Evolutionary conservation across 2,797 vertebrate species (phyloP).

Genomic region (Fistularia commersonii): DNA sequence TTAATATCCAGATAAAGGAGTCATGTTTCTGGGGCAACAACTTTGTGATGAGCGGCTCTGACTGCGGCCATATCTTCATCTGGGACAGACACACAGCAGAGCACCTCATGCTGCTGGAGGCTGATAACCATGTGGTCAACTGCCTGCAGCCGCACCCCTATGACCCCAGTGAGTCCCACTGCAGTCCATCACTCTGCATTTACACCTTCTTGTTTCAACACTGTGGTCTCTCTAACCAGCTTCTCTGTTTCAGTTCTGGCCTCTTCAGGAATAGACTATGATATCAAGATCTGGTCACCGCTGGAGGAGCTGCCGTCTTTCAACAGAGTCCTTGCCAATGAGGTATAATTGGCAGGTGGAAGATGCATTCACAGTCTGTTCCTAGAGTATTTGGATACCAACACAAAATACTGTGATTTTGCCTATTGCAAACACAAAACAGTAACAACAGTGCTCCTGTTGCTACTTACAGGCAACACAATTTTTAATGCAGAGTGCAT

Average conservation of each 20-base stretch:
- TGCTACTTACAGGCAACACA: too few relatives aligned
- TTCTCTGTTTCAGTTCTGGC: conserved; percentile 84
- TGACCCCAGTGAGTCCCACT: conserved; percentile 87
- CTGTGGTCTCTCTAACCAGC: conserved; percentile 10
- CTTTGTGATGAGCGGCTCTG: conserved; percentile 98
- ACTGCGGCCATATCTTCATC: conserved; percentile 98
- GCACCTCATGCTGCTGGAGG: conserved; percentile 96
- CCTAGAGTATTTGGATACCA: too few relatives aligned
- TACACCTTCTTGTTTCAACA: too few relatives aligned
- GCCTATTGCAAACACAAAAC: too few relatives aligned
- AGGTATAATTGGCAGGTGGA: conserved; percentile 69
- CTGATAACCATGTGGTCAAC: conserved; percentile 99
- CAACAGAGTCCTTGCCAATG: conserved; percentile 92
- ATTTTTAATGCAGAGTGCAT: too few relatives aligned
- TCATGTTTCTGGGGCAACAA: conserved; percentile 98
- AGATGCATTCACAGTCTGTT: too few relatives aligned
- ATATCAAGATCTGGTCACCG: conserved; percentile 98
- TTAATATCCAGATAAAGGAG: conserved; percentile 88
- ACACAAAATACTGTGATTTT: too few relatives aligned
- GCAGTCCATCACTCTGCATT: background rate
- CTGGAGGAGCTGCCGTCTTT: conserved; percentile 89
- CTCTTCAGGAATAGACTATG: conserved; percentile 97
- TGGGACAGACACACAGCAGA: conserved; percentile 96
- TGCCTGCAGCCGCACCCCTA: conserved; percentile 97
- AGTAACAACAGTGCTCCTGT: too few relatives aligned